Base-by-base conservation (phyloP, 1,140 invertebrate genomes). In the Myzus persicae region DNA sequence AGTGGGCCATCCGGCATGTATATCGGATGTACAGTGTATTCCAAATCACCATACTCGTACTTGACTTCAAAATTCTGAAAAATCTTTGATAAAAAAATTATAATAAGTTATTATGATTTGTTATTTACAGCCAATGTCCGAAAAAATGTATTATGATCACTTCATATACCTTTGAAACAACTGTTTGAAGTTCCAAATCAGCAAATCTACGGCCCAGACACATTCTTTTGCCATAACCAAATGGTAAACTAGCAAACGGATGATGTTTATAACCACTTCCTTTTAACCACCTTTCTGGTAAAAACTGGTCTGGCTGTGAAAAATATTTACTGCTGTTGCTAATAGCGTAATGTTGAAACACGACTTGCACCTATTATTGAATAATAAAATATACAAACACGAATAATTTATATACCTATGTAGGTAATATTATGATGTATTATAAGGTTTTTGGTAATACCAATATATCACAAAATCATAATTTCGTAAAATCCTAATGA, bases 181-280 rank as follows among this genome's bases (percentile, higher is more conserved):
- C 95, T 84, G 97, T 96, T 94, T 97, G 96, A 94, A 98, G 95
- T 95, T 98, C 97, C 31, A 97, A 96, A 95, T 98, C 97, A 4
- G 98, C 98, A 94, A 98, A 97, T 94, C 97, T 95, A 93, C 97
- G 96, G 22, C 98, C 98, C 46, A 98, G 96, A 95, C 98, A 98
- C 96, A 98, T 97, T 94, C 98, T 96, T 92, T 97, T 95, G 1
- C 98, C 98, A 95, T 97, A 98, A 40, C 98, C 97, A 95, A 98
- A 98, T 5, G 98, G 97, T 91, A 98, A 95, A 8, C 97, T 97
- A 0, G 97, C 97, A 94, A 97, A 98, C 14, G 97, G 97, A 93
- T 94, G 94, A 44, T 94, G 94, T 54, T 93, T 93, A 31, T 93
- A 67, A 84, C 89, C 90, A 67, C 89, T 94, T 42, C 93, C 94